Percentiles rank a stretch among this genome's conserved stretches.
Conservation (phyloP, 1,140 invertebrate genomes). For the Akabosia matsudoensis region DNA sequence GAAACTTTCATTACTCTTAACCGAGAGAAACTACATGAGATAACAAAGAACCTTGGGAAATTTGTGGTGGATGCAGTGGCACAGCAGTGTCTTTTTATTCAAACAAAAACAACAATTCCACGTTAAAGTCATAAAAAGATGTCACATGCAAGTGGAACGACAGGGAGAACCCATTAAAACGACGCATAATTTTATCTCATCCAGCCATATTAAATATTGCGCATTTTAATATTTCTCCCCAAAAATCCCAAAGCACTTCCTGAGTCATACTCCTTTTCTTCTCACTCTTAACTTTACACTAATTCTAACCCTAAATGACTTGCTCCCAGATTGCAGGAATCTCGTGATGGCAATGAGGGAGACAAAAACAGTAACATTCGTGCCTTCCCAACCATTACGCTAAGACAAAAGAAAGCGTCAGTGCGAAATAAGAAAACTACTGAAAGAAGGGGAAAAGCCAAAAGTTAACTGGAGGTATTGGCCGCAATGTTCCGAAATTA, state of each 20-base stretch:
- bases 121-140: conserved; percentile 1
- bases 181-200: not conserved
- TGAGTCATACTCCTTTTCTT: not conserved
- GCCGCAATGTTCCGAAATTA: not conserved
- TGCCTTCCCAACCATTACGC: not conserved
- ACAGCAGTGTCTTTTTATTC: not conserved
- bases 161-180: not conserved
- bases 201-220: not conserved
- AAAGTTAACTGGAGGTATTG: not conserved
- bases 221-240: not conserved
- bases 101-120: not conserved
- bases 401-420: not conserved
- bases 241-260: not conserved
- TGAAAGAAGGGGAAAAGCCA: not conserved
- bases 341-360: too few species aligned
- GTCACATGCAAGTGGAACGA: conserved; percentile 10
- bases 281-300: too few species aligned
- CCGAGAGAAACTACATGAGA: too few species aligned
- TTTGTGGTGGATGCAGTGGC: too few species aligned
- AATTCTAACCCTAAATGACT: too few species aligned
- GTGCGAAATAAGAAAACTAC: not conserved
- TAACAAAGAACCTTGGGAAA: too few species aligned
- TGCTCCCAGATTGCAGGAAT: too few species aligned
- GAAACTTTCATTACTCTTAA: too few species aligned
- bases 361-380: not conserved